Conservation (phyloP, 2,797 vertebrate genomes). For the Sternarchorhynchus goeldii region DNA sequence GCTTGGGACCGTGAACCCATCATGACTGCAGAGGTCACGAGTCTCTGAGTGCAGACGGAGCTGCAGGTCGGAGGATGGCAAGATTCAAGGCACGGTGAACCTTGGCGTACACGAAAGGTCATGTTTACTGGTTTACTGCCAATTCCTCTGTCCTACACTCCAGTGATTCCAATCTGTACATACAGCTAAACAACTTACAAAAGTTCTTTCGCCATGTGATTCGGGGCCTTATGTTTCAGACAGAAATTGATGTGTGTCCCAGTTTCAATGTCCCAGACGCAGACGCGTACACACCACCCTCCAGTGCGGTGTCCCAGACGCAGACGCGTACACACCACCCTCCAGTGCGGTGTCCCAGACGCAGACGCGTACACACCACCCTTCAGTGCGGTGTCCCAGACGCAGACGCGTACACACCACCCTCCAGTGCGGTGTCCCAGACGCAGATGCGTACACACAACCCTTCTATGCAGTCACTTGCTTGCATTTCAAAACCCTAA, state of each 20-base stretch:
- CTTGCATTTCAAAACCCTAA: neutral
- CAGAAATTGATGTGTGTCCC: constrained; percentile 4
- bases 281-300: neutral
- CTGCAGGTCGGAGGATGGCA: neutral
- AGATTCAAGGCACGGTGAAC: neutral
- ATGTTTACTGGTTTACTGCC: constrained; percentile 31
- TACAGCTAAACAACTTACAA: neutral
- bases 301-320: too few relatives aligned
- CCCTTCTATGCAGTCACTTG: neutral
- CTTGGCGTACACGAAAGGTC: neutral
- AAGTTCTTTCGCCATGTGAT: neutral
- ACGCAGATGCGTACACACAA: neutral
- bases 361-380: neutral
- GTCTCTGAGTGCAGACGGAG: constrained; percentile 16
- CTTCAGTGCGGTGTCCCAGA: neutral
- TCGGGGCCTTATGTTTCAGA: constrained; percentile 8
- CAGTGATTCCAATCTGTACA: neutral
- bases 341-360: too few relatives aligned
- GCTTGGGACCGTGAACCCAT: neutral
- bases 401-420: neutral
- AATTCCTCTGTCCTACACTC: neutral
- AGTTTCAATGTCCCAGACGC: neutral
- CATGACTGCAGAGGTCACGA: neutral
- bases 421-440: neutral
- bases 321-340: neutral